Evolutionary conservation across 2,113 vertebrate species (phyloP), one percentile per base, ranked within the genome.

Genomic region (Aphyosemion australe): DNA sequence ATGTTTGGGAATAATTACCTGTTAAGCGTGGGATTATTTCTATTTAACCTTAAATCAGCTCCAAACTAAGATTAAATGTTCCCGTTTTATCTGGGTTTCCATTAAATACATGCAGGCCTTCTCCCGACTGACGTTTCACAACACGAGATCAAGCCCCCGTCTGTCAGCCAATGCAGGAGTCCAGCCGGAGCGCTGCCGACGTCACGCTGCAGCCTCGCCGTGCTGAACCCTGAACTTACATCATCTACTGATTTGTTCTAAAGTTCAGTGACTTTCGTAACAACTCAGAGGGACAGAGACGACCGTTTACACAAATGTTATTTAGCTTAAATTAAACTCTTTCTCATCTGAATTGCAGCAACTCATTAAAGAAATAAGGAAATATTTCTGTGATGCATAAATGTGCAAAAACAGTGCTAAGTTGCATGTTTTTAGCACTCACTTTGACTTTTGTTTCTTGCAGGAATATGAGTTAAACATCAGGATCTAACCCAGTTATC

Each of bases 151-250:
- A 31, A 84, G 79, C 88, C 88, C 47, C 86, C 4, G n/a, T 6
- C 16, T 0, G 1, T 26, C 31, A 32, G 74, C 84, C 89, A 89
- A 88, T 90, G 12, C 48, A 18, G 15, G 8, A 61, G 56, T n/a
- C 45, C 21, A 42, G 47, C n/a, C 21, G 34, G 55, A 34, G 32
- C 0, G n/a, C 48, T 2, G 15, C 48, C 48, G 26, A 14, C 56
- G 75, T 90, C 81, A 89, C 65, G 32, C 9, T 0, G 1, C 54
- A 8, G 70, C 42, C 39, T 76, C 48, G 68, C 14, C 10, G 2
- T 4, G 58, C 13, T n/a, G 39, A 51, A 63, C 76, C 43, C 55
- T 78, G 74, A 61, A 51, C 61, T 87, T 87, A 55, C 81, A 76
- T 86, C 74, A 84, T 21, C 63, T 0, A n/a, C 11, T 12, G 9